phyloP scores from a whole-genome alignment of 2,113 vertebrate species.

The Trichechus manatus region DNA sequence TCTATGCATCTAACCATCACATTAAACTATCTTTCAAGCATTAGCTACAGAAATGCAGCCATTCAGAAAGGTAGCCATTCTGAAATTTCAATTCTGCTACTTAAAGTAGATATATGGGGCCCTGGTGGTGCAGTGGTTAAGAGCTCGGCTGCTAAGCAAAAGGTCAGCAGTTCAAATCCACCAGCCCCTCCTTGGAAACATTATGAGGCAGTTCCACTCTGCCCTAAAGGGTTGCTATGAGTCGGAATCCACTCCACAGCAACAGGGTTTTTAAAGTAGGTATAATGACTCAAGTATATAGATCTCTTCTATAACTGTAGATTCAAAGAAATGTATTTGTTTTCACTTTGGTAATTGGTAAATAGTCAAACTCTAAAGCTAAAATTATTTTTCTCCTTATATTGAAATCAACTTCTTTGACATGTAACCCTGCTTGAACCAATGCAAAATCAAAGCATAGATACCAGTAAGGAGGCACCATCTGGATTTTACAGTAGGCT shows the following conservation, averaged over 20 bases:
- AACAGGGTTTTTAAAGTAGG: no score
- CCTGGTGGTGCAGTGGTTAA: no score
- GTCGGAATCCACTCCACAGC: no score
- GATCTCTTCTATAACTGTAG: neutral
- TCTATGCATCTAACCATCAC: neutral
- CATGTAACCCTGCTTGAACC: conserved; percentile 22
- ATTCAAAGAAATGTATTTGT: conserved; percentile 37
- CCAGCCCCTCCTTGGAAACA: no score
- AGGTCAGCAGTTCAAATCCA: no score
- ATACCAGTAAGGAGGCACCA: neutral
- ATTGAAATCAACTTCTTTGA: conserved; percentile 53
- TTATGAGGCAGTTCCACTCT: no score
- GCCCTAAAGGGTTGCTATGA: no score
- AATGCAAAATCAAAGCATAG: neutral
- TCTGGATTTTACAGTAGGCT: conserved; percentile 47
- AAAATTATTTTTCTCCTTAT: conserved; percentile 56
- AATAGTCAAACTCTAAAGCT: conserved; percentile 22
- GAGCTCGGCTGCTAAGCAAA: no score
- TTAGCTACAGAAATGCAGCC: conserved; percentile 1
- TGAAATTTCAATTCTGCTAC: conserved; percentile 47
- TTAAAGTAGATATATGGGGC: conserved; percentile 10
- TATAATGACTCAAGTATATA: conserved; percentile 13
- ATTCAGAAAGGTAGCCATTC: neutral
- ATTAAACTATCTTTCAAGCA: neutral
- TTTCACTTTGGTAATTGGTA: conserved; percentile 46